Percentiles rank a stretch among this genome's conserved stretches.
Evolutionary conservation across 2,888 invertebrate genomes (phyloP).

Genomic region (Brachylomia viminalis): DNA sequence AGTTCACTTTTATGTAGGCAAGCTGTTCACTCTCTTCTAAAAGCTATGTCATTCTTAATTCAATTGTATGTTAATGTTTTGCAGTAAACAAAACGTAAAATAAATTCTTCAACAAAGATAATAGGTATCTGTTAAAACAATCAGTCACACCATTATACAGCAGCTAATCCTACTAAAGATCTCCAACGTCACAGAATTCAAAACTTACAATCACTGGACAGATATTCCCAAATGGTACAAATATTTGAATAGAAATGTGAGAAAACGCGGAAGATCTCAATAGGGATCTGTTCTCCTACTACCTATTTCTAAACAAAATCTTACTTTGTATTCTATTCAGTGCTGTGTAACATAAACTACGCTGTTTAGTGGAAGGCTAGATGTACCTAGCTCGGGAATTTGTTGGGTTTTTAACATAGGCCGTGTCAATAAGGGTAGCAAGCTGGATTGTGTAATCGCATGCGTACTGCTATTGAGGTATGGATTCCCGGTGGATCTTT

Average conservation of each 20-base stretch:
- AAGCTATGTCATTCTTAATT: neutral
- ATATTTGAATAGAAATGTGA: conserved; percentile 80
- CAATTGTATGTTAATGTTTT: conserved; percentile 13
- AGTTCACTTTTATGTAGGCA: neutral
- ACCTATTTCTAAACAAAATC: conserved; percentile 54
- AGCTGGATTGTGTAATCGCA: conserved; percentile 40
- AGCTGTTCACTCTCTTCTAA: neutral
- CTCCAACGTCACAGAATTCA: conserved; percentile 44
- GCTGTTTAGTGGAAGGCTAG: conserved; percentile 49
- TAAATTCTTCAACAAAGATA: conserved; percentile 4
- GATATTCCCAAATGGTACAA: conserved; percentile 69
- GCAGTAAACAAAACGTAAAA: conserved; percentile 6
- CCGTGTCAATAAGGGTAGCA: conserved; percentile 18
- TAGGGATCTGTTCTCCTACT: conserved; percentile 60
- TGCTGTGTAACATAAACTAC: conserved; percentile 53
- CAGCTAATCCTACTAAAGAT: conserved; percentile 55
- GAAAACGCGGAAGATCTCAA: conserved; percentile 69
- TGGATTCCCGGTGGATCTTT: conserved; percentile 38
- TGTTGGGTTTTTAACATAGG: conserved; percentile 34
- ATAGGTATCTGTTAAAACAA: conserved; percentile 11
- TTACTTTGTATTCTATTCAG: conserved; percentile 61
- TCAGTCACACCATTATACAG: conserved; percentile 35
- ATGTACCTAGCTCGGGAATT: conserved; percentile 9
- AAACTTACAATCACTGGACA: conserved; percentile 71
- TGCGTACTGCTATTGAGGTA: conserved; percentile 19